Evolutionary conservation across 2,797 vertebrate genomes (phyloP), one percentile per base, ranked within the genome.

Genomic region (Gadopsis bispinosus): DNA sequence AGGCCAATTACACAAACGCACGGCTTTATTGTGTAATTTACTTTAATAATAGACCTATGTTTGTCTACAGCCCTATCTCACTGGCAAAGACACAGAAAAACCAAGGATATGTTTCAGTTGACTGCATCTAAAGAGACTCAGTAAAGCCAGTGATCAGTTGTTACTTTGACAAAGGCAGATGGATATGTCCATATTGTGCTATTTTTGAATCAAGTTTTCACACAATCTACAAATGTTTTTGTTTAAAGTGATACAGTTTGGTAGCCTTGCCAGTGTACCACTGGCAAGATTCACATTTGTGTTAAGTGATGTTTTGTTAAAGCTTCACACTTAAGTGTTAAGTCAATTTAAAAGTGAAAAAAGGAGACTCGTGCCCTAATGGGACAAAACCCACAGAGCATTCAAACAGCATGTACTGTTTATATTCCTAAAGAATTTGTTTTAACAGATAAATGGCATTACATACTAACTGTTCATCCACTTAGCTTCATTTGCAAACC

Each of bases 401-500:
- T 59, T 84, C 50, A 77, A 69, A 75, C 62, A 69, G 39, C 65
- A 20, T 39, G 35, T 58, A 29, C 73, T 90, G 81, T 94, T 90
- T 91, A 86, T 90, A 78, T 82, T 87, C 88, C 82, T 91, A 92
- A 93, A 83, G 79, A 90, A 95, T 96, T 95, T 95, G 95, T 96
- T 97, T 96, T 94, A 96, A 95, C 93, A 94, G 93, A 94, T 91
- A 93, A 93, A 94, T 92, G 90, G 91, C 91, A 93, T 95, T 92
- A 95, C 82, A 92, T 94, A 95, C 92, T 91, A 72, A 84, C 94
- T 94, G 94, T 93, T 94, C 94, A 92, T 92, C 95, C 95, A 97
- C 95, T 97, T 96, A 96, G 94, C 92, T 96, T 96, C 95, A 96
- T 97, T 97, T 95, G 94, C 93, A 93, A 94, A 96, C 95, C 91